Percentiles rank a stretch among this genome's conserved stretches.
phyloP scores from a whole-genome alignment of 2,888 invertebrate species.

The Bedellia somnulentella region DNA sequence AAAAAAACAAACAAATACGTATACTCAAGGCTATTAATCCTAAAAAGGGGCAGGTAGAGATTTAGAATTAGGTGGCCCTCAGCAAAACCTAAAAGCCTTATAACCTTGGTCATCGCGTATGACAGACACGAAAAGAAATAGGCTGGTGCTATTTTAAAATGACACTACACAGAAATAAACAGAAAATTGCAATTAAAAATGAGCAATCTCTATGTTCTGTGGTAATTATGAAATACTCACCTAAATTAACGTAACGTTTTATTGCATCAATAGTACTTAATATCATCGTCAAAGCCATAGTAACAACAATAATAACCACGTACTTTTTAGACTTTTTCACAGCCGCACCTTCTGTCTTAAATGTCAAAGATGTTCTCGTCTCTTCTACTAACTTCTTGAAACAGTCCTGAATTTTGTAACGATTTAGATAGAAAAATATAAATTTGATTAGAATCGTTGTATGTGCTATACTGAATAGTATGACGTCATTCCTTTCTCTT shows the following conservation, averaged over 20 bases:
- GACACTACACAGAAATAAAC: too few species aligned
- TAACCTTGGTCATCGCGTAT: too few species aligned
- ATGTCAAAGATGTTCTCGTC: conserved; percentile 14
- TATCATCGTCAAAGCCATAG: conserved; percentile 12
- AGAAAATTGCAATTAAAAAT: too few species aligned
- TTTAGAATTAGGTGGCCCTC: too few species aligned
- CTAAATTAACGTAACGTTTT: conserved; percentile 18
- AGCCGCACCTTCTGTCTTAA: conserved; percentile 17
- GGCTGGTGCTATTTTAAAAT: too few species aligned
- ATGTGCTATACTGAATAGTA: conserved; percentile 22
- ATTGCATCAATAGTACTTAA: conserved; percentile 16
- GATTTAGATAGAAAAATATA: conserved; percentile 17
- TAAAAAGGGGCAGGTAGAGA: too few species aligned
- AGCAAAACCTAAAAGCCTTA: too few species aligned
- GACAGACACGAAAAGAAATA: too few species aligned
- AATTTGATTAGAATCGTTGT: conserved; percentile 19
- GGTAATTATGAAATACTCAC: too few species aligned
- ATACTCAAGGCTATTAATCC: too few species aligned
- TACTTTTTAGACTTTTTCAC: conserved; percentile 16
- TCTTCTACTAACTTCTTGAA: conserved; percentile 23
- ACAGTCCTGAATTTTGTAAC: conserved; percentile 16
- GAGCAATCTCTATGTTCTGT: too few species aligned
- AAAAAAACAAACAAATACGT: too few species aligned
- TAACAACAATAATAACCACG: conserved; percentile 11
- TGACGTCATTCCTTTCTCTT: conserved; percentile 22